Evolutionary conservation across 1,140 invertebrate genomes (phyloP), one percentile per base, ranked within the genome.

Genomic region (Caenorhabditis briggsae): DNA sequence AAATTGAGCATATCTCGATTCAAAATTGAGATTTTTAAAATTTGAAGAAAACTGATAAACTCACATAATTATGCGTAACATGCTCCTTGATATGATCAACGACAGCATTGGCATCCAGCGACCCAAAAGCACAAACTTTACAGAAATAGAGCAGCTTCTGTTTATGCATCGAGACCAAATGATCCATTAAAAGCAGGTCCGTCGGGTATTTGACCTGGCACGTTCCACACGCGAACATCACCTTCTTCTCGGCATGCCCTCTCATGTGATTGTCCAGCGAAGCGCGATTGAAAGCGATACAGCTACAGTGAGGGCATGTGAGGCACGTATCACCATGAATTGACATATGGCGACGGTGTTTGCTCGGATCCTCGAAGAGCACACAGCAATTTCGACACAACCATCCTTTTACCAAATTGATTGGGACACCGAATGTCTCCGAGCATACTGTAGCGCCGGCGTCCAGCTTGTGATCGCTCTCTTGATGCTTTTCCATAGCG

Each of bases 351-450:
- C 14, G 12, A 5, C 5, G 7, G 9, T 50, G 18, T 12, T 23
- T 78, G 14, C 2, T 9, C 2, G 23, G n/a, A 50, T 53, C n/a
- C 70, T 78, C 70, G 50, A 78, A 78, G 5, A 43, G 46, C 8
- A 78, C n/a, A 20, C 18, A 78, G 50, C 70, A 78, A 23, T 78
- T 78, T 25, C 70, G 12, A 23, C 70, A 78, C 6, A 78, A 5
- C 5, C 8, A 78, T 11, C n/a, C 43, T 5, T n/a, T 9, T 50
- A 6, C 14, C 8, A 46, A 25, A 20, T 7, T 33, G 11, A 53
- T 6, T 23, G 70, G 70, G 12, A 78, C 2, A 14, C 70, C 70
- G 23, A 23, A 78, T 23, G 70, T 53, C 33, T 78, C 70, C 1
- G 18, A 8, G 46, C 70, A 50, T 6, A 25, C 12, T 16, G 25